Evolutionary conservation across 2,888 invertebrate genomes (phyloP).

Genomic region (Lasioglossum leucozonium): DNA sequence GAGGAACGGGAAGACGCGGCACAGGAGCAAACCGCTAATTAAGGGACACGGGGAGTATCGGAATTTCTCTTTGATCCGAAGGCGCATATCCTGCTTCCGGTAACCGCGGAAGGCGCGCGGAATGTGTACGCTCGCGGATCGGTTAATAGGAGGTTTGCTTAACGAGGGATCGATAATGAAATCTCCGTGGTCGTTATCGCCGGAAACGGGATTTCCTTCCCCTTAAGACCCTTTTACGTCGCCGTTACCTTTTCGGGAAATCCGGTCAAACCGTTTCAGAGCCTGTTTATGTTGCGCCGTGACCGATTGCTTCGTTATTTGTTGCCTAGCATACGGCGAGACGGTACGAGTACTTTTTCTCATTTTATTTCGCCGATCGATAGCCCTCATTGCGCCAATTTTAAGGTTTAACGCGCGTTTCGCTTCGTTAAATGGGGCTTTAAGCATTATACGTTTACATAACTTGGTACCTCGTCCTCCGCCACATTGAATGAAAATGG

Average conservation of each 20-base stretch:
- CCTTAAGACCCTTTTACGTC: neutral
- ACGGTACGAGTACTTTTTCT: too few relatives aligned
- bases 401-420: too few relatives aligned
- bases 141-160: slow-evolving; percentile 18
- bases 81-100: slow-evolving; percentile 15
- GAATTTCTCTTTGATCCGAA: slow-evolving; percentile 48
- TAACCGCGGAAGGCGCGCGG: slow-evolving; percentile 4
- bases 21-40: slow-evolving; percentile 50
- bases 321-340: neutral
- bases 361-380: too few relatives aligned
- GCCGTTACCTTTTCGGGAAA: neutral
- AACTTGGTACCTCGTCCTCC: too few relatives aligned
- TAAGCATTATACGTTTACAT: too few relatives aligned
- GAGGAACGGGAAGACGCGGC: neutral
- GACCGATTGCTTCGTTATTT: neutral
- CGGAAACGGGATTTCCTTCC: slow-evolving; percentile 23
- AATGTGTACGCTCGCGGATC: slow-evolving; percentile 15
- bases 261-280: neutral
- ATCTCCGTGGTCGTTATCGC: slow-evolving; percentile 37
- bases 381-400: too few relatives aligned
- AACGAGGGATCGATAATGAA: slow-evolving; percentile 27
- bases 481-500: too few relatives aligned
- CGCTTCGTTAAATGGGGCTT: too few relatives aligned
- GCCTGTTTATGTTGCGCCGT: neutral
- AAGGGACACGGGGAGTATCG: slow-evolving; percentile 47